Percentiles rank a stretch among this genome's conserved stretches.
phyloP scores from a whole-genome alignment of 2,113 vertebrate genomes.

The Porphyrio hochstetteri region DNA sequence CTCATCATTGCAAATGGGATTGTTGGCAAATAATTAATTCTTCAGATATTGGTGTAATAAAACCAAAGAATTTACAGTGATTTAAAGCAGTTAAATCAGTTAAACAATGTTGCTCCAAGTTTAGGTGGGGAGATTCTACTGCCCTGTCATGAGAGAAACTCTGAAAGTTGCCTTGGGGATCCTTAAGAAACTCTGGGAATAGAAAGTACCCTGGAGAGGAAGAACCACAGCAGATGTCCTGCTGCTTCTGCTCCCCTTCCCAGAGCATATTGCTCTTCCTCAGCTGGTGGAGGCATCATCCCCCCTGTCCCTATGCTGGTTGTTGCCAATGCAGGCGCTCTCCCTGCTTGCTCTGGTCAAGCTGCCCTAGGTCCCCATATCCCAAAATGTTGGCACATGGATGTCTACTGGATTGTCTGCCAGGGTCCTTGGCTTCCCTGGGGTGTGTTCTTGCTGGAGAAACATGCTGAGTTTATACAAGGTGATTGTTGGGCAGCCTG shows the following conservation, averaged over 20 bases:
- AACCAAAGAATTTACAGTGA: neutral
- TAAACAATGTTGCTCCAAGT: neutral
- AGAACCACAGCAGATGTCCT: neutral
- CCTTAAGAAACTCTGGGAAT: neutral
- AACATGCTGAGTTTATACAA: neutral
- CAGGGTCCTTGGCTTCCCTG: neutral
- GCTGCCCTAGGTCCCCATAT: neutral
- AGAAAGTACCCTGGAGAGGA: neutral
- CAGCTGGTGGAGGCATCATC: neutral
- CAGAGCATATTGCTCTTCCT: neutral
- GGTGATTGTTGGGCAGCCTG: neutral
- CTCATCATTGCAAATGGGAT: neutral
- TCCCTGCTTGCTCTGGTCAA: neutral
- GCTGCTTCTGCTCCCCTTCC: neutral
- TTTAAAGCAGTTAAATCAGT: neutral
- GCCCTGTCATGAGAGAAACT: neutral
- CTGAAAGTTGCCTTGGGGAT: neutral
- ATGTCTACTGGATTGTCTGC: neutral
- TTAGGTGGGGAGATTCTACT: neutral
- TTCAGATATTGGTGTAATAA: neutral
- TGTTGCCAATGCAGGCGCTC: fast-evolving
- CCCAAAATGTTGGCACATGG: neutral
- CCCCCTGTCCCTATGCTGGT: neutral
- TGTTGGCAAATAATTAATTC: neutral
- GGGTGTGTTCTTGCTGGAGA: neutral